Conservation (phyloP, 1,140 invertebrate genomes). For the Pachypsylla venusta region DNA sequence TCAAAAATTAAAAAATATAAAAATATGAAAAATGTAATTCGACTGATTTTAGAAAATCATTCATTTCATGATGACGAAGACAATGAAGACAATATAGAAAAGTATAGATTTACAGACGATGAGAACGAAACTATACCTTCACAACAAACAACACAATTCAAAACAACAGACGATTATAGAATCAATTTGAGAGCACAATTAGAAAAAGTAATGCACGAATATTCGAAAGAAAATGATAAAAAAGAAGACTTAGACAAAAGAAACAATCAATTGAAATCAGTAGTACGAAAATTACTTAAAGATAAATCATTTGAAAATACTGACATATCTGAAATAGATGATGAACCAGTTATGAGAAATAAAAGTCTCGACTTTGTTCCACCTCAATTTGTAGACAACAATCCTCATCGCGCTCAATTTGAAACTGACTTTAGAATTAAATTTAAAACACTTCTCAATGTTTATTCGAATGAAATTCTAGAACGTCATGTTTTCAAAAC, state of each 20-base stretch:
- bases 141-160: background rate
- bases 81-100: no score
- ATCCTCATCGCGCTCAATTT: background rate
- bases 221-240: background rate
- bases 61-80: no score
- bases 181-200: background rate
- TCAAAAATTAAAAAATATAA: background rate
- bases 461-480: background rate
- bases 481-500: background rate
- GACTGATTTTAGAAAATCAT: background rate
- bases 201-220: background rate
- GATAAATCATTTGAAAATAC: background rate
- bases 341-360: background rate
- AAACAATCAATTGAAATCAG: background rate
- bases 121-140: no score
- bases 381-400: background rate
- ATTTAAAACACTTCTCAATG: background rate
- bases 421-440: background rate
- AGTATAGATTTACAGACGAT: no score
- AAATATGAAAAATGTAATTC: background rate
- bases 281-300: background rate
- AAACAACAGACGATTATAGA: background rate
- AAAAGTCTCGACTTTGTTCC: background rate
- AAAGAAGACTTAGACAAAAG: background rate
- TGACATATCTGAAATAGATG: background rate